These are phyloP conservation scores for Acronicta aceris DNA, from an alignment of 2,888 invertebrate genomes.

Conservation along the genomic window DNA sequence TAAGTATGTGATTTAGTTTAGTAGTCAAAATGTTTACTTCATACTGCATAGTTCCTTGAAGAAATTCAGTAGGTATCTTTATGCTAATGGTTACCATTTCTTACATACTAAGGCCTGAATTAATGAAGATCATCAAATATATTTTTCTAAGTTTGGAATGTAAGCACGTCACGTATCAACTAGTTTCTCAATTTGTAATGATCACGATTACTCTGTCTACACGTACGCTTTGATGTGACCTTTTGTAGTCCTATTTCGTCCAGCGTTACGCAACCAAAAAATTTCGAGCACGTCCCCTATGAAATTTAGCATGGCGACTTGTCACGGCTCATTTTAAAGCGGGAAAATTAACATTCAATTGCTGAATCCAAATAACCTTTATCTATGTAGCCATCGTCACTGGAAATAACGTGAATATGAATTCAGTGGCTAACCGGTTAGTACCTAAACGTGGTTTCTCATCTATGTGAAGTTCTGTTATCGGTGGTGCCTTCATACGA, in stretches of 20 bases:
- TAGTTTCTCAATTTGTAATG: constrained; percentile 61
- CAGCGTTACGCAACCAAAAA: constrained; percentile 58
- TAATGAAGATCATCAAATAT: constrained; percentile 20
- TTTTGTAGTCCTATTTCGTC: constrained; percentile 65
- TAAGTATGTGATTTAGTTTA: no score
- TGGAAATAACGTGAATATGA: constrained; percentile 64
- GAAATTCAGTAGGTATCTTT: no score
- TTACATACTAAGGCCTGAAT: constrained; percentile 2
- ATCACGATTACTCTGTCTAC: constrained; percentile 55
- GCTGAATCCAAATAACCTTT: constrained; percentile 59
- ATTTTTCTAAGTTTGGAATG: constrained; percentile 24
- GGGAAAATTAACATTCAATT: constrained; percentile 68
- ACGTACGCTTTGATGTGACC: constrained; percentile 57
- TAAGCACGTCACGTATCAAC: constrained; percentile 54
- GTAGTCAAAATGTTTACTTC: no score
- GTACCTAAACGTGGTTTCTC: constrained; percentile 33
- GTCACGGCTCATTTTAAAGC: constrained; percentile 48
- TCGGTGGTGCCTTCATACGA: constrained; percentile 13
- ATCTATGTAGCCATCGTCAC: constrained; percentile 51
- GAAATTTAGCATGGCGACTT: constrained; percentile 57
- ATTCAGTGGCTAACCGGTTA: constrained; percentile 56
- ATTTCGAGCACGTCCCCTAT: constrained; percentile 64
- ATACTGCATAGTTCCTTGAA: no score
- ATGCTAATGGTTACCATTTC: neutral
- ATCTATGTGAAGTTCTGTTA: constrained; percentile 40